Evolutionary conservation across 2,113 vertebrate species (phyloP), one percentile per base, ranked within the genome.

Genomic region (Leiothrix lutea): DNA sequence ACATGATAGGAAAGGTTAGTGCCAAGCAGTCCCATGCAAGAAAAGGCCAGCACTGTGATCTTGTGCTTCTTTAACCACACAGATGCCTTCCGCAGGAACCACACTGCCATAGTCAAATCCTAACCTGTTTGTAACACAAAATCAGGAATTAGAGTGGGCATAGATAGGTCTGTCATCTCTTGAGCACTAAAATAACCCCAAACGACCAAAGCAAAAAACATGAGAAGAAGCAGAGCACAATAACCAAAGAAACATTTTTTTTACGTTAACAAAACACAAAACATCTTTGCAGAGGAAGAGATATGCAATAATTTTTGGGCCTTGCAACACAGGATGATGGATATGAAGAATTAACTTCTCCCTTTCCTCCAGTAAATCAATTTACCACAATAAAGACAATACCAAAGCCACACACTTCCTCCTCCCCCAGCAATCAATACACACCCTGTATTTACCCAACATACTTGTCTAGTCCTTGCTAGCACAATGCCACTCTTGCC

Each of bases 21-120:
- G 2, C 98, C 97, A 35, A 99, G 99, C 11, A 99, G 97, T 38
- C 98, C 98, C 10, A 97, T 19, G 23, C 99, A 99, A 94, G 99
- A 98, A 42, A 96, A 56, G 0, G 98, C 81, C 36, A 99, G 80
- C 65, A 99, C 86, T 2, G 98, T 87, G 31, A 97, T 98, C 87
- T 98, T 97, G 96, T 96, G 98, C 96, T 97, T 99, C 98, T 98
- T 98, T 20, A 99, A 90, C 86, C 99, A 97, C 29, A 93, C 96
- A 0, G 97, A 90, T 12, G 98, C 94, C 92, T 97, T 98, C 90
- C n/a, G 33, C 75, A 98, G 86, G 96, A 99, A 97, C 12, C 5
- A 64, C 56, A 88, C 97, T 6, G 98, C 98, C 99, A 99, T 99
- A 82, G 69, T 42, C 81, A 73, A 89, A 75, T 90, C 40, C 79